Base-by-base conservation (phyloP, 2,113 vertebrate genomes). In the Suricata suricatta region DNA sequence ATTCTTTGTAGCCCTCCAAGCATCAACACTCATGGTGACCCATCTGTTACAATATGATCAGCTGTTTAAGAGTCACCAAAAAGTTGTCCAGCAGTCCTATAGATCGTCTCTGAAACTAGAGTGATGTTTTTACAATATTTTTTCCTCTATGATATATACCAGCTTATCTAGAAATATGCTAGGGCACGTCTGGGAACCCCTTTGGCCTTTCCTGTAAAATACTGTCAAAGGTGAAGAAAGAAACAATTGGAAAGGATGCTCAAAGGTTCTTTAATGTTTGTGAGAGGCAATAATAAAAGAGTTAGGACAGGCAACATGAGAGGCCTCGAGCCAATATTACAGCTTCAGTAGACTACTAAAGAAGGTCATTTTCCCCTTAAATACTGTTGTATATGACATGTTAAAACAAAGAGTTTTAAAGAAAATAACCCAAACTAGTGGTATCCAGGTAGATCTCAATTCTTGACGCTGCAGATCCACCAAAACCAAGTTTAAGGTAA, bases 371-470 rank as follows among this genome's bases (percentile, higher is more conserved):
- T 3, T 2, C 0, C 29, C 17, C 31, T 38, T 66, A 86, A 88
- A 66, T n/a, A 33, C n/a, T 88, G 3, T 80, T 72, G 29, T 29
- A 94, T n/a, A 66, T 12, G 38, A 57, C 19, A 74, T 44, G 17
- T 66, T 88, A 54, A 54, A 88, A 87, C 9, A 71, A 85, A 90
- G 77, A 35, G 15, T 23, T 71, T 91, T 3, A 47, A 95, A 91
- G 69, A 95, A 69, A 96, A 79, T 84, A 93, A 95, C 57, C 17
- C 60, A 84, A 77, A 87, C 12, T 38, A 80, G 27, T 90, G 60
- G 11, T 69, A 88, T 74, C 12, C 25, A 63, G 14, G n/a, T 63
- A 88, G 38, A 93, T 84, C 12, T 93, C 23, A 88, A 33, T 64
- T 35, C 11, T 81, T 74, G 14, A 84, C 31, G 6, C n/a, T 38